Conservation (phyloP, 2,113 vertebrate genomes). For the Pelusios castaneus region DNA sequence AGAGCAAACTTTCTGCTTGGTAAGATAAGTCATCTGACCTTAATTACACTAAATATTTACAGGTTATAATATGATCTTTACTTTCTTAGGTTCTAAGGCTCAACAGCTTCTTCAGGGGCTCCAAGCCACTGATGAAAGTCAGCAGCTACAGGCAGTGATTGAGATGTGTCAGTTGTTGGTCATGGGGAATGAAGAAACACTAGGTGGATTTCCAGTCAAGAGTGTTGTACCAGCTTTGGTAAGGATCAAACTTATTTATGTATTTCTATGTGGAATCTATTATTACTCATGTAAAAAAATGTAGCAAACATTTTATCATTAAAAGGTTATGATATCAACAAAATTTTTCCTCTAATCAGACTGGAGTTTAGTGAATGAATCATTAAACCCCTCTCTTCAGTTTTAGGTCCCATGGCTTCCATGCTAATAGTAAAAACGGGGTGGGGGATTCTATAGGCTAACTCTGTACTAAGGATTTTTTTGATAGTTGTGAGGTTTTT, state of each 20-base stretch:
- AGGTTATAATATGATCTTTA: slow-evolving; percentile 5
- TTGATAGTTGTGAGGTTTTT: background rate
- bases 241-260: slow-evolving; percentile 45
- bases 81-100: slow-evolving; percentile 92
- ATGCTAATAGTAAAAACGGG: background rate
- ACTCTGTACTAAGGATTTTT: background rate
- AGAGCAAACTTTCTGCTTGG: slow-evolving; percentile 56
- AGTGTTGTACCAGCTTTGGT: slow-evolving; percentile 98
- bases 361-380: background rate
- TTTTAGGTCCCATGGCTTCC: background rate
- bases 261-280: background rate
- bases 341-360: background rate
- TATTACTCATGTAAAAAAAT: background rate
- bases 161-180: slow-evolving; percentile 99
- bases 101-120: slow-evolving; percentile 98
- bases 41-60: background rate
- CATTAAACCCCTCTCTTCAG: background rate
- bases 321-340: background rate
- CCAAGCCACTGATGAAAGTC: slow-evolving; percentile 97
- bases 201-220: slow-evolving; percentile 98
- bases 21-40: slow-evolving; percentile 9
- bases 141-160: slow-evolving; percentile 97
- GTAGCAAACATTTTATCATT: background rate
- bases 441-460: background rate
- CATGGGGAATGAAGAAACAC: slow-evolving; percentile 99